Base-by-base conservation (phyloP, 2,888 invertebrate genomes). In the Chymomyza caudatula region DNA sequence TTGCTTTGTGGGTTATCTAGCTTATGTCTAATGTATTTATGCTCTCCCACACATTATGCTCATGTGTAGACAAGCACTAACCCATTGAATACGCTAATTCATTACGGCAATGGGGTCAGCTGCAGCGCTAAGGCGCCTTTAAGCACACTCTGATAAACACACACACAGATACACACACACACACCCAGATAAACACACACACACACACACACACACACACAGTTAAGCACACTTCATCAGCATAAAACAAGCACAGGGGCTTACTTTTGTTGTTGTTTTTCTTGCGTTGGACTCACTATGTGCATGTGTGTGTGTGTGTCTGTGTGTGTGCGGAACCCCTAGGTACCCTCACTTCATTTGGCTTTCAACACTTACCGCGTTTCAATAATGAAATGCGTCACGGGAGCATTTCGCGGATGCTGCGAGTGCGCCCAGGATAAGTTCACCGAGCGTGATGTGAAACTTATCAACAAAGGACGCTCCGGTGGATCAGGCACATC, bases 381-480 rank as follows among this genome's bases (percentile, higher is more conserved):
- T 90, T 94, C 93, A 89, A 95, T 94, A 90, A 94, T 92, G 91
- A 95, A 95, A 91, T 94, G 93, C 79, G 92, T 92, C 86, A 95
- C 93, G 71, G 93, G 92, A 86, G 93, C 93, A 91, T 94, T 93
- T 89, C 94, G 93, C 70, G 93, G 92, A 90, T 94, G 93, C 80
- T 92, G 92, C 74, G 94, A 93, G 67, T 94, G 93, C 65, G 94
- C 94, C 95, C 95, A 95, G 61, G 94, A 94, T 83, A 95, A 91
- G 90, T 94, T 94, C 85, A 94, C 94, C 49, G 94, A 93, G 78
- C 94, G 92, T 73, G 94, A 94, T 71, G 94, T 94, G 91, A 94
- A 95, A 89, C 93, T 93, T 90, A 93, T 92, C 88, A 94, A 92
- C 87, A 95, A 91, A 74, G 95, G 94, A 78, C 93, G 92, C 79